A percentile compares a stretch with the other conserved stretches of the same genome.
Conservation (phyloP, 1,140 invertebrate genomes). For the Halyomorpha halys region DNA sequence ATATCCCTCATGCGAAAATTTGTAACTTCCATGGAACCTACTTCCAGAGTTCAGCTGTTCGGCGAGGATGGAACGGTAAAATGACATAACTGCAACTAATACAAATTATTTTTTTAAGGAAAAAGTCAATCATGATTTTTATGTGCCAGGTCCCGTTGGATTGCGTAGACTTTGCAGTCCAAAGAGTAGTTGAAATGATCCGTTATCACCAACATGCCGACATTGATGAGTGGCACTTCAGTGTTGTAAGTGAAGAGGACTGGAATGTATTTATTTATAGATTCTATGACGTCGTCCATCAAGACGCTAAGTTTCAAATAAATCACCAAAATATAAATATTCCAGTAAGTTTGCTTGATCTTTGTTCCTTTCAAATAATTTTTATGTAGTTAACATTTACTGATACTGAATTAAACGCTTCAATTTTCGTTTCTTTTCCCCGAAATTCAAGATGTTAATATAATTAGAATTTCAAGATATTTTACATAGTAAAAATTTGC, state of each 20-base stretch:
- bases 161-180: conserved; percentile 67
- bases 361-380: conserved; percentile 34
- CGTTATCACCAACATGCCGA: conserved; percentile 68
- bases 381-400: background rate
- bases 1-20: conserved; percentile 57
- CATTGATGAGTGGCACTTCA: conserved; percentile 60
- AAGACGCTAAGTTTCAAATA: conserved; percentile 43
- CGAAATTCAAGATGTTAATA: background rate
- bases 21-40: conserved; percentile 46
- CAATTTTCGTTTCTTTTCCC: background rate
- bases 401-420: conserved; percentile 27
- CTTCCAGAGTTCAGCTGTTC: conserved; percentile 11
- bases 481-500: too few species aligned
- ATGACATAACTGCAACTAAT: background rate
- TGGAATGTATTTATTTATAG: conserved; percentile 77
- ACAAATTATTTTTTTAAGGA: background rate
- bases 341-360: conserved; percentile 25
- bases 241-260: conserved; percentile 64
- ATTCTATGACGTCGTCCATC: conserved; percentile 59
- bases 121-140: background rate
- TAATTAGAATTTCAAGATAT: too few species aligned
- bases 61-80: conserved; percentile 6
- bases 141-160: conserved; percentile 44
- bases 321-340: conserved; percentile 34
- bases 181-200: conserved; percentile 63